Percentiles rank a stretch among this genome's conserved stretches.
phyloP scores from a whole-genome alignment of 2,888 invertebrate species.

The Axea sp. region DNA sequence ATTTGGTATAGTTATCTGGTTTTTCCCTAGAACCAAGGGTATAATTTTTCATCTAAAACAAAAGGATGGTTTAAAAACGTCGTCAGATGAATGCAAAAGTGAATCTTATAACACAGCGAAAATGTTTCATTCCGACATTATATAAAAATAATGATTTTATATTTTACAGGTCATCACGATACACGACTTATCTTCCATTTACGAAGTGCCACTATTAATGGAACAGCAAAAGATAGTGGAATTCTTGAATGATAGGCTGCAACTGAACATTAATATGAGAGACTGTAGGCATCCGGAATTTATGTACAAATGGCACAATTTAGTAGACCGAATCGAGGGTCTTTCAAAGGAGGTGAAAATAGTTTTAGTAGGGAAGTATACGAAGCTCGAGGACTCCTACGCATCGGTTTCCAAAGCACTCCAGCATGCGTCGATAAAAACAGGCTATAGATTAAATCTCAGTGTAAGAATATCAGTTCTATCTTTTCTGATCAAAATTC shows the following conservation, averaged over 20 bases:
- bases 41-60: too few relatives aligned
- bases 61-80: too few relatives aligned
- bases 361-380: slow-evolving; percentile 97
- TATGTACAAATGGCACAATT: slow-evolving; percentile 93
- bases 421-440: slow-evolving; percentile 93
- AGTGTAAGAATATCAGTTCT: slow-evolving; percentile 81
- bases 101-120: too few relatives aligned
- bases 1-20: too few relatives aligned
- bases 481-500: too few relatives aligned
- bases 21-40: too few relatives aligned
- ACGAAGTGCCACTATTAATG: slow-evolving; percentile 96
- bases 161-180: slow-evolving; percentile 90
- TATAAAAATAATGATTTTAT: too few relatives aligned
- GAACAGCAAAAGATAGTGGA: slow-evolving; percentile 93
- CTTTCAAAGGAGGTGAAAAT: slow-evolving; percentile 91
- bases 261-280: slow-evolving; percentile 85
- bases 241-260: slow-evolving; percentile 89
- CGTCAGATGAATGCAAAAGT: too few relatives aligned
- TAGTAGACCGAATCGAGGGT: slow-evolving; percentile 91
- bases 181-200: slow-evolving; percentile 96
- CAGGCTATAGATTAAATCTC: slow-evolving; percentile 90
- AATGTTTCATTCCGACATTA: too few relatives aligned
- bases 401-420: slow-evolving; percentile 97
- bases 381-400: slow-evolving; percentile 96
- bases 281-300: slow-evolving; percentile 84